Evolutionary conservation across 2,888 invertebrate genomes (phyloP), one percentile per base, ranked within the genome.

Genomic region (Sclerodermus sp.): DNA sequence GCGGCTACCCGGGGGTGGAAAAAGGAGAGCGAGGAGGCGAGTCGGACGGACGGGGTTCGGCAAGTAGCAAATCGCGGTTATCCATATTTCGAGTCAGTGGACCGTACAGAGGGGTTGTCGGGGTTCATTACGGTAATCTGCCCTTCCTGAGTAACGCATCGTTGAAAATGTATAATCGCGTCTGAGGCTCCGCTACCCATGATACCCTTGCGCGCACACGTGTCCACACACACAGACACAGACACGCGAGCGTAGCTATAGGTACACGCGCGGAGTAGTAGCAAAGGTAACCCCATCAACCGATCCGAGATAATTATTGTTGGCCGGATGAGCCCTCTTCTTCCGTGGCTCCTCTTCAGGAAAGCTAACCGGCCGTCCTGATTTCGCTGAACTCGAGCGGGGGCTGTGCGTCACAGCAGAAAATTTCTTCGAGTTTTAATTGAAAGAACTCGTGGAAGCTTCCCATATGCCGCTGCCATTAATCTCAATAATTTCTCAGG

Each of bases 101-200:
- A 66, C 70, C 71, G 68, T 63, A 63, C 49, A 47, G 62, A 69
- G 67, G 68, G 70, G 66, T 70, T 60, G 67, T 62, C 53, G 54
- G 62, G 67, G 68, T 66, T 72, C 71, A 71, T 72, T 73, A 71
- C 67, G 64, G 68, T 72, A 73, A 72, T 73, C 72, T 70, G 66
- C 70, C 69, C 71, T 70, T 68, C 64, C 70, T 64, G 68, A 65
- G 66, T 71, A 69, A 69, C 69, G 70, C 72, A 70, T 66, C 72
- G 61, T 62, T 72, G 70, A 68, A 73, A 73, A 68, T 68, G 66
- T 66, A 69, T 71, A 72, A 72, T 71, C 66, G 70, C 64, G 66
- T 71, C 65, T 58, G 57, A 51, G 52, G 61, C 54, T 50, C 54
- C 50, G 54, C 32, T 40, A 56, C 53, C 51, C 51, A 17, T 55